Base-by-base conservation (phyloP, 2,797 vertebrate species). In the Hyperoplus immaculatus region DNA sequence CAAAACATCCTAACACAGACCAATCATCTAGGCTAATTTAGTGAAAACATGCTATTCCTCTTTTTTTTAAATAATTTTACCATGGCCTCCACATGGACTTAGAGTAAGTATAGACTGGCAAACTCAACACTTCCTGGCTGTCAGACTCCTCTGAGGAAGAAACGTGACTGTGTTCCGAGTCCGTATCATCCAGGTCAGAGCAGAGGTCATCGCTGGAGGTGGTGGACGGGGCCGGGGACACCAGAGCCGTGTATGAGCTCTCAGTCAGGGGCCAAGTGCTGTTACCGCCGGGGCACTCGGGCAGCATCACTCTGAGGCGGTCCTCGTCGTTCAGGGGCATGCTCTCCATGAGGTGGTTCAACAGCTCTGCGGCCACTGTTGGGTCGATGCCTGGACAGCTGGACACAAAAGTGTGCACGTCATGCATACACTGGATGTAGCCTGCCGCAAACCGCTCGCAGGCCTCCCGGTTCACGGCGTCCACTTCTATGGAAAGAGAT, bases 371-470 rank as follows among this genome's bases (percentile, higher is more conserved):
- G 0, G 96, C 96, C 0, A 97, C 89, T 0, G 96, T 85, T 0
- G 96, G 94, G n/a, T 99, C 97, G n/a, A 99, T 96, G 5, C 96
- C 97, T 0, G 97, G 97, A 83, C 96, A 98, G 92, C 86, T 95
- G 87, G 97, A 99, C 85, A 99, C 96, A 82, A 98, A 99, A 0
- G 96, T 98, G 92, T 99, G 98, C 78, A 98, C 98, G 85, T 99
- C 97, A 15, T 99, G 97, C 98, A 99, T 98, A 81, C 98, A 99
- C 88, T 98, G 98, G 90, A 99, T 98, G 95, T 99, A 99, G 1
- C 98, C 98, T 0, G 98, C 98, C 0, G 97, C 96, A 47, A 99
- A 99, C 8, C 97, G 96, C 90, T 99, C 98, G 43, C 96, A 96
- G 0, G 97, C 97, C 70, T 97, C 97, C 0, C 94, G 94, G 77